phyloP scores from a whole-genome alignment of 1,140 invertebrate species.

The Druon quercuslanigerum region DNA sequence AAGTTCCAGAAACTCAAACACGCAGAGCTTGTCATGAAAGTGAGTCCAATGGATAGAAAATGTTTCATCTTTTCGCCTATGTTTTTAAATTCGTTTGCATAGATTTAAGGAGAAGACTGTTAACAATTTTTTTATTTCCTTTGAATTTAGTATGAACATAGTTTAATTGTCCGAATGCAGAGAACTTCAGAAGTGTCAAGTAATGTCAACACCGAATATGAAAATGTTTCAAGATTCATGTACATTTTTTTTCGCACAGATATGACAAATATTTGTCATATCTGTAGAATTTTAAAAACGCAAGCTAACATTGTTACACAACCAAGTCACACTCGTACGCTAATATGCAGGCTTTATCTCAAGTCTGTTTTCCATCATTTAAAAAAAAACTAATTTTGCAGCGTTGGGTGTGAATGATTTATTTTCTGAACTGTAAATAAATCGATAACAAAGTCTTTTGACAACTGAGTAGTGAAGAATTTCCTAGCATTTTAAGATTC shows the following conservation, averaged over 20 bases:
- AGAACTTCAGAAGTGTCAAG: too few species aligned
- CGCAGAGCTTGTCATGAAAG: background rate
- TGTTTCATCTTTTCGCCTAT: background rate
- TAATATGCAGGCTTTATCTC: constrained; percentile 12
- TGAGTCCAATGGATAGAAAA: background rate
- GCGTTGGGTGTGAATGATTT: constrained; percentile 6
- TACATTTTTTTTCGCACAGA: background rate
- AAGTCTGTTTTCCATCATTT: constrained; percentile 9
- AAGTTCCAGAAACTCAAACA: constrained; percentile 21
- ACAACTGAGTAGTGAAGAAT: background rate
- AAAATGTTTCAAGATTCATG: background rate
- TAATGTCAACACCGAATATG: background rate
- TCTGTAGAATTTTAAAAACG: constrained; percentile 10
- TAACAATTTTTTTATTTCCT: too few species aligned
- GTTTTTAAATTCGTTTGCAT: constrained; percentile 4
- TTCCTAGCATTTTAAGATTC: background rate
- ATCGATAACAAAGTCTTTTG: constrained; percentile 9
- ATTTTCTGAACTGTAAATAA: constrained; percentile 1
- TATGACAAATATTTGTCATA: constrained; percentile 5
- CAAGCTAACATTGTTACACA: constrained; percentile 12
- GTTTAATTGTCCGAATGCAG: too few species aligned
- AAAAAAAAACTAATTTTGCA: constrained; percentile 24
- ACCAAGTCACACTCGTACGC: constrained; percentile 12
- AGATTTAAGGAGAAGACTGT: too few species aligned
- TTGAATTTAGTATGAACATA: too few species aligned